Base-by-base conservation (phyloP, 2,113 vertebrate species). In the Lampris incognitus region DNA sequence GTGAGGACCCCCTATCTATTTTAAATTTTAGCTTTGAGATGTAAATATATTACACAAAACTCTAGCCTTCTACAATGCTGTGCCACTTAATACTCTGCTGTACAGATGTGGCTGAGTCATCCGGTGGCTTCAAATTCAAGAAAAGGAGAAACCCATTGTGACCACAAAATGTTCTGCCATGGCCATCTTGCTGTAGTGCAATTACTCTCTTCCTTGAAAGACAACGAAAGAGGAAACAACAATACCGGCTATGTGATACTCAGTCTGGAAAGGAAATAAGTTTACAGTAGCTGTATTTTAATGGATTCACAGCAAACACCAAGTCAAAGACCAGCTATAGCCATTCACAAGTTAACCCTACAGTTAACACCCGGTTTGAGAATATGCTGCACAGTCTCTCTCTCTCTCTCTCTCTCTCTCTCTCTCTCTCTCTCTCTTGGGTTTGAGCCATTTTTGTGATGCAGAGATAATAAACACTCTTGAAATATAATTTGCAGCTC, bases 381-480 rank as follows among this genome's bases (percentile, higher is more conserved):
- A 80, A 87, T 39, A 55, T 36, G 41, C 60, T 65, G 65, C 79
- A 79, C 39, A 63, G 71, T 37, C 63, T 77, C 76, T 24, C 24
- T 24, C 24, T 24, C 24, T 24, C 24, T 24, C 24, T 24, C 24
- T 24, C 24, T 64, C 50, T 65, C n/a, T 37, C 63, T 77, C 76
- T 24, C 24, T 24, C 24, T 24, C 24, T 24, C 24, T 24, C 24
- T 24, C 24, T 24, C 24, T 64, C 50, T 65, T 64, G 62, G 62
- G 67, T 76, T 76, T 87, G 79, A 85, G 87, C 86, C 88, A 87
- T 76, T 87, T 89, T 79, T 72, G 11, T 66, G 67, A 77, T 55
- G 41, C 66, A 62, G 64, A 78, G 79, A 89, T 68, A 82, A 86
- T 75, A 89, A 83, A 86, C 71, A 66, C 42, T 1, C 10, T 68